phyloP scores from a whole-genome alignment of 2,888 invertebrate genomes.

The Horisme vitalbata region DNA sequence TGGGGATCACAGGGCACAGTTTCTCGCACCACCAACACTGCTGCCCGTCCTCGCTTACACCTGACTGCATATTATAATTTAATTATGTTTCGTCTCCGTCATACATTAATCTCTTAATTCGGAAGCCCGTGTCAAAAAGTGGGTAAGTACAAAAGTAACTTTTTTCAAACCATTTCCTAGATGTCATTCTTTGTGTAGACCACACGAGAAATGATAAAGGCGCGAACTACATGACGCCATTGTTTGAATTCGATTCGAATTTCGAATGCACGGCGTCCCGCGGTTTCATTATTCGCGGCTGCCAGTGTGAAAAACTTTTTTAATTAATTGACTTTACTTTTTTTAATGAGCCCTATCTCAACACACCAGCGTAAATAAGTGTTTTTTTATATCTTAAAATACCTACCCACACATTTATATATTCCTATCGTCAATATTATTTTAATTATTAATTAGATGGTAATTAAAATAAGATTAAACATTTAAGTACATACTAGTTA shows the following conservation, averaged over 20 bases:
- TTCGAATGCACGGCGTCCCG: conserved; percentile 71
- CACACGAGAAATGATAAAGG: conserved; percentile 52
- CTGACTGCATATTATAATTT: conserved; percentile 44
- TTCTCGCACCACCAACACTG: too few species aligned
- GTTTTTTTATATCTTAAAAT: too few species aligned
- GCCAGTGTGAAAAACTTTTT: conserved; percentile 69
- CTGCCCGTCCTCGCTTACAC: too few species aligned
- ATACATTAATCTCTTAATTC: conserved; percentile 52
- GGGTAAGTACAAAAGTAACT: conserved; percentile 48
- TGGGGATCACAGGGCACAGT: too few species aligned
- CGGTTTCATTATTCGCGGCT: conserved; percentile 73
- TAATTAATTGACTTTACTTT: conserved; percentile 60
- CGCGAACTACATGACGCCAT: conserved; percentile 71
- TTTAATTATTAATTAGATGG: too few species aligned
- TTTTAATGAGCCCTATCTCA: conserved; percentile 41
- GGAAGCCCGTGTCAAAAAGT: conserved; percentile 61
- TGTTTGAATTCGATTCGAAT: conserved; percentile 73
- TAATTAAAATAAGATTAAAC: too few species aligned
- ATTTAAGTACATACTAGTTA: too few species aligned
- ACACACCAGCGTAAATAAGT: too few species aligned
- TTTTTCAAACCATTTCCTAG: conserved; percentile 55
- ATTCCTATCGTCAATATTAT: too few species aligned
- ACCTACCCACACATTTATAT: too few species aligned
- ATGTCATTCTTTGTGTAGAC: conserved; percentile 65
- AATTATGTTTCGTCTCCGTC: conserved; percentile 36